Conservation (phyloP, 2,113 vertebrate species). For the Odocoileus virginianus region DNA sequence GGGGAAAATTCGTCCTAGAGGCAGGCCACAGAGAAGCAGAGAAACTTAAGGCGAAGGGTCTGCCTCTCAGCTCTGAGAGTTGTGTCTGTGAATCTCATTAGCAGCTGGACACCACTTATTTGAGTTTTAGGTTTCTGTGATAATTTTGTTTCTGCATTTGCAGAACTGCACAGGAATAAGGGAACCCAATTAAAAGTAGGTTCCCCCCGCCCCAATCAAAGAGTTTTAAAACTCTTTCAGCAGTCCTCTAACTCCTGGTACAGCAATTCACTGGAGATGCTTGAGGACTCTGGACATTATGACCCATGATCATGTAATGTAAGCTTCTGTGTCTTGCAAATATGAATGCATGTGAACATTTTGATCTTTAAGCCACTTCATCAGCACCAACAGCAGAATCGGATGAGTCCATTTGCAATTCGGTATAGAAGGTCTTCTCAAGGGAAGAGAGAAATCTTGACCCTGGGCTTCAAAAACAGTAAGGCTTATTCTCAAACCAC, state of each 20-base stretch:
- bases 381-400: not conserved
- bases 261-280: too few species aligned
- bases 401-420: not conserved
- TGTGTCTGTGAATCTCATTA: not conserved
- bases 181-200: not conserved
- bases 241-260: not conserved
- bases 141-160: not conserved
- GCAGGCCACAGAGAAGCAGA: not conserved
- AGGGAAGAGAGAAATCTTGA: not conserved
- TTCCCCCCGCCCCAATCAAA: not conserved
- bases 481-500: not conserved
- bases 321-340: not conserved
- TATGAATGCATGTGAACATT: accelerated
- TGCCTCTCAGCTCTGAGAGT: not conserved
- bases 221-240: not conserved
- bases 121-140: not conserved
- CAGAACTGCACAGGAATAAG: not conserved
- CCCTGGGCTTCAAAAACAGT: not conserved
- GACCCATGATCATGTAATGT: accelerated
- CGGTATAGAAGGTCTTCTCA: not conserved
- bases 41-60: not conserved
- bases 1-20: not conserved
- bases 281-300: not conserved
- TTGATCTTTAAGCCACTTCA: not conserved
- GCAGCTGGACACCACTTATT: not conserved